A percentile compares a stretch with the other conserved stretches of the same genome.
Evolutionary conservation across 2,888 invertebrate genomes (phyloP).

Genomic region (Isotomurus palustris): DNA sequence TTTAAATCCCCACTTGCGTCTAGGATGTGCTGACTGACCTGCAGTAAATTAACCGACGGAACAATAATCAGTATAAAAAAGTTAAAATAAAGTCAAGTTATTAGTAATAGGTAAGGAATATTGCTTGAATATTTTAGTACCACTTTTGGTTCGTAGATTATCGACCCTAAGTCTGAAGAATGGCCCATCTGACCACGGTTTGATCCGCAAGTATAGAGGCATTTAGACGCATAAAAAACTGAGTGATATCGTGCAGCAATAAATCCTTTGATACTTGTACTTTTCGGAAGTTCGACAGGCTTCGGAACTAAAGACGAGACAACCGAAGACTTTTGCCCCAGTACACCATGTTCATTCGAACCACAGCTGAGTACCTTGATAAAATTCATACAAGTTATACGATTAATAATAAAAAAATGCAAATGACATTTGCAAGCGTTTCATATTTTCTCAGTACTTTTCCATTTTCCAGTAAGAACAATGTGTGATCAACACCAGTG

Average conservation of each 20-base stretch:
- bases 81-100: neutral
- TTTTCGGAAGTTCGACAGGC: conserved; percentile 46
- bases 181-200: conserved; percentile 80
- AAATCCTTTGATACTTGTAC: conserved; percentile 53
- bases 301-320: conserved; percentile 21
- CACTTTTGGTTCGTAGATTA: conserved; percentile 49
- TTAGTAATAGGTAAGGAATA: too few species aligned
- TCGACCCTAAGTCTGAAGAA: conserved; percentile 51
- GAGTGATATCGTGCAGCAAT: conserved; percentile 68
- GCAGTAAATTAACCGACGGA: neutral
- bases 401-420: neutral
- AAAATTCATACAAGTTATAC: neutral
- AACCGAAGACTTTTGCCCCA: conserved; percentile 56
- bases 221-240: conserved; percentile 59
- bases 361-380: conserved; percentile 59
- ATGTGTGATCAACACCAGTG: conserved; percentile 63
- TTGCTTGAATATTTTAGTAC: conserved; percentile 16
- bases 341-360: conserved; percentile 61
- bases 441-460: conserved; percentile 54
- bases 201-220: conserved; percentile 72
- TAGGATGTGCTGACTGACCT: conserved; percentile 51
- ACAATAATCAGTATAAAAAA: conserved; percentile 35
- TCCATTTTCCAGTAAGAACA: conserved; percentile 62
- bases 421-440: neutral
- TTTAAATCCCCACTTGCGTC: conserved; percentile 46